Percentiles rank a stretch among this genome's conserved stretches.
These are phyloP conservation scores for Amiota minor DNA, from an alignment of 2,888 invertebrate species.

Conservation along the genomic window DNA sequence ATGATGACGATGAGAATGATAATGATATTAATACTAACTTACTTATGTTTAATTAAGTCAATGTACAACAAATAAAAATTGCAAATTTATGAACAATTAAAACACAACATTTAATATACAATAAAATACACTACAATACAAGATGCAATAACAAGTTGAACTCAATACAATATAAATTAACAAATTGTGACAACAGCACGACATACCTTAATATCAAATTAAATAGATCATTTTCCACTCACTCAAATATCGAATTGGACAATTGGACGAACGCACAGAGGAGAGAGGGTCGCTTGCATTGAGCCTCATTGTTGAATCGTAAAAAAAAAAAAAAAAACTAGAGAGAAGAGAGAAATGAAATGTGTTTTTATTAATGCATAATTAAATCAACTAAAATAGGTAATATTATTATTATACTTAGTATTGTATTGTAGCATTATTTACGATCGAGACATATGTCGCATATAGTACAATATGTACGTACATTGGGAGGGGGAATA, in stretches of 20 bases:
- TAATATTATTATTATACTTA: neutral
- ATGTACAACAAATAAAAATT: conserved; percentile 29
- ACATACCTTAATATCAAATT: neutral
- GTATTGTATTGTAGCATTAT: conserved; percentile 2
- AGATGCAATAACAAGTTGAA: neutral
- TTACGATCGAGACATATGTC: conserved; percentile 30
- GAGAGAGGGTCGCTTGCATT: neutral
- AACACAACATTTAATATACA: conserved; percentile 18
- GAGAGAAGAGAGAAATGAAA: too few relatives aligned
- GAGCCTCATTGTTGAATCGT: neutral
- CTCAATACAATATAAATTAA: conserved; percentile 23
- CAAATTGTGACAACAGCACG: conserved; percentile 17
- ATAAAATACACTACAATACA: too few relatives aligned
- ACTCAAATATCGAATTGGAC: too few relatives aligned
- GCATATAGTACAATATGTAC: neutral
- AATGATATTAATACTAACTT: too few relatives aligned
- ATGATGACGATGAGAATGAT: too few relatives aligned
- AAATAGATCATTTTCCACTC: conserved; percentile 1
- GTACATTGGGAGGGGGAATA: neutral
- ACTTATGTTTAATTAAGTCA: conserved; percentile 19
- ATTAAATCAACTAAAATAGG: conserved; percentile 21
- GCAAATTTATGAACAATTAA: conserved; percentile 36
- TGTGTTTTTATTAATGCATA: conserved; percentile 26
- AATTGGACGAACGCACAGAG: neutral
- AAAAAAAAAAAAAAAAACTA: conserved; percentile 2